Evolutionary conservation across 2,888 invertebrate genomes (phyloP), one percentile per base, ranked within the genome.

Genomic region (Malacosoma neustria): DNA sequence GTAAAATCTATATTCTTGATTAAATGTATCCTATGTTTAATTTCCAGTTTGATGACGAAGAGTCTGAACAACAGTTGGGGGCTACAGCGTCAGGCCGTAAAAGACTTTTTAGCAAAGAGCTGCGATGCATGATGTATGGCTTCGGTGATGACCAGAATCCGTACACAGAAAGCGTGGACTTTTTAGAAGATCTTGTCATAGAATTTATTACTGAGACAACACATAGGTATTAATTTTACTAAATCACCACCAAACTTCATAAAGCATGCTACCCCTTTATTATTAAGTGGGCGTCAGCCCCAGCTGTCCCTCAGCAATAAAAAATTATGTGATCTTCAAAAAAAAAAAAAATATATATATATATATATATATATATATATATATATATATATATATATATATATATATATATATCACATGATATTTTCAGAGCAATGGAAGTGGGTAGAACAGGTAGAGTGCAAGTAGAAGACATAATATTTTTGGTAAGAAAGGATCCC

Each of bases 61-160:
- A 93, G 40, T 86, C 89, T 7, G 91, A 91, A 49, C 91, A 91
- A 45, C 81, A 90, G 43, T 82, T 93, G 39, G 92, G 91, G 1
- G 87, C 89, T 0, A 90, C 90, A 29, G 88, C 89, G 7, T 87
- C 90, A 1, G 95, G 94, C 3, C 87, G 94, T 22, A 96, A 96
- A 71, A 87, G 96, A 32, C 71, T 96, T 1, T 97, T 97, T 54
- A 96, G 96, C 40, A 97, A 97, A 75, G 97, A 97, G 73, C 76
- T 98, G 31, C 89, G 97, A 15, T 96, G 97, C 56, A 99, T 99
- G 99, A 98, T 99, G 97, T 99, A 97, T 72, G 99, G 99, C 0
- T 99, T 99, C 87, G 99, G 99, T 3, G 99, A 99, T 74, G 99
- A 99, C 69, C 97, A 97, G 72, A 99, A 98, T 82, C 99, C 99